Evolutionary conservation across 2,888 invertebrate species (phyloP), one percentile per base, ranked within the genome.

Genomic region (Selenia dentaria): DNA sequence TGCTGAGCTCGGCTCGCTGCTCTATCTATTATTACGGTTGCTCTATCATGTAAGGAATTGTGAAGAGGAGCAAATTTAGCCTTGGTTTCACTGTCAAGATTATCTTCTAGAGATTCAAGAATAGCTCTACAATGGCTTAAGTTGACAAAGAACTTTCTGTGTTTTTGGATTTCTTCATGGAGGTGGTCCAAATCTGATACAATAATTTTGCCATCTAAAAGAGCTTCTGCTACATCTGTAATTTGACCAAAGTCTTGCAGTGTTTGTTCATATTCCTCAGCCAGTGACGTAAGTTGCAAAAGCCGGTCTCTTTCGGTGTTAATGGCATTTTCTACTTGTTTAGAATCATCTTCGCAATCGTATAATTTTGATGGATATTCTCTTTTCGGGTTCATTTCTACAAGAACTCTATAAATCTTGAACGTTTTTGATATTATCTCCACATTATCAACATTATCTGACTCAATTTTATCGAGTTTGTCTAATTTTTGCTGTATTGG

Each of bases 141-240:
- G 62, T 96, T 97, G 0, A 96, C 95, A 70, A 97, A 97, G 90
- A 97, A 97, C 69, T 96, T 96, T 25, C 97, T 92, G 66, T 97
- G 96, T 70, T 96, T 97, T 66, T 96, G 96, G 84, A 97, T 96
- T 85, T 97, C 97, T 66, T 96, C 96, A 66, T 96, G 96, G n/a
- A 97, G 83, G 63, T 96, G 95, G 62, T 95, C 94, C 50, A 96
- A 84, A 59, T 94, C 94, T 24, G 92, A 93, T 0, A 96, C 95
- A 4, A 93, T 93, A 20, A 97, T 94, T 28, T 95, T 94, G 57
- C 94, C 94, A 55, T 96, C 95, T 4, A 97, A 92, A 24, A 97
- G 82, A 27, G 94, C 94, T 74, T 97, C 96, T 0, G 97, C 97
- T 3, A 97, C 93, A 37, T 96, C 94, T 2, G 96, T 96, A 18